Evolutionary conservation across 2,797 vertebrate species (phyloP).

Genomic region (Molossus alvarezi): DNA sequence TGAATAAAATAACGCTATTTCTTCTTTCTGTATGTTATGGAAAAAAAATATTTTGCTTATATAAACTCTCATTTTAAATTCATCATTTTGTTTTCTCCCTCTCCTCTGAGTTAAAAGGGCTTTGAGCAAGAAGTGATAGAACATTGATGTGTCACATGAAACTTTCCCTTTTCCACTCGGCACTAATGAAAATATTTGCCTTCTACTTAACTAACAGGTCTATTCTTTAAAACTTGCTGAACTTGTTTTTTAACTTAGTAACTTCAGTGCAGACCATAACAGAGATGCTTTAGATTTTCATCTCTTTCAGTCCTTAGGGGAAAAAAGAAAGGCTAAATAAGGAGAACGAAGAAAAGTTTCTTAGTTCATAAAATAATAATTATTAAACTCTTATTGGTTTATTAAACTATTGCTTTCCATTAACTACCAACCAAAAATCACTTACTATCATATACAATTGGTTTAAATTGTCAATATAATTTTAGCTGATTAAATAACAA

Average conservation of each 20-base stretch:
- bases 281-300: conserved; percentile 82
- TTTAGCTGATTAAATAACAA: conserved; percentile 11
- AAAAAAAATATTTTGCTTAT: conserved; percentile 3
- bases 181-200: conserved; percentile 85
- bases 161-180: conserved; percentile 74
- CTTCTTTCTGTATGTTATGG: background rate
- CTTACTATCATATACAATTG: background rate
- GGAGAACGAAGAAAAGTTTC: conserved; percentile 50
- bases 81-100: background rate
- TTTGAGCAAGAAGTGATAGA: conserved; percentile 59
- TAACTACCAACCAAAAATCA: conserved; percentile 33
- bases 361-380: conserved; percentile 61
- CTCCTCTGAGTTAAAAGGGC: conserved; percentile 59
- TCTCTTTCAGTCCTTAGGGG: conserved; percentile 77
- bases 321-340: background rate
- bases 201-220: conserved; percentile 82
- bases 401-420: conserved; percentile 52
- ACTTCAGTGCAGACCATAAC: conserved; percentile 59
- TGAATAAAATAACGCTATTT: background rate
- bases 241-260: conserved; percentile 85
- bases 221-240: conserved; percentile 85
- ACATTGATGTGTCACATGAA: conserved; percentile 77
- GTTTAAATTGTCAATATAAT: conserved; percentile 7
- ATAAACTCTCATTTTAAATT: conserved; percentile 48
- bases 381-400: conserved; percentile 47